Evolutionary conservation across 2,888 invertebrate species (phyloP).

Genomic region (Ophioninae sp.): DNA sequence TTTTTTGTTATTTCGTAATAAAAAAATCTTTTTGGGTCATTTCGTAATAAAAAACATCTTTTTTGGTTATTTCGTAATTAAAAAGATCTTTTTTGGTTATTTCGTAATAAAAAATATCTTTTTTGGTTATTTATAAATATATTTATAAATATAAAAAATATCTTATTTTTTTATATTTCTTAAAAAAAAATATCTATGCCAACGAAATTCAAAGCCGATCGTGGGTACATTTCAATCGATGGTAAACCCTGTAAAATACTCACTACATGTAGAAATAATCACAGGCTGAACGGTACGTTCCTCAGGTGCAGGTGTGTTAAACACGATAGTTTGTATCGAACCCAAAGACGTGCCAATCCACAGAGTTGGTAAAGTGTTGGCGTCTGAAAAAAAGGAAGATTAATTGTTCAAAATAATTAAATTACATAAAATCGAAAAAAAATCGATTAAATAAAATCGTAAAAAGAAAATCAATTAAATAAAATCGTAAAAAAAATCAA

Average conservation of each 20-base stretch:
- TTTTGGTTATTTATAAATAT: too few species aligned
- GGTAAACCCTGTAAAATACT: slow-evolving; percentile 69
- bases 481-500: too few species aligned
- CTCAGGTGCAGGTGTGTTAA: slow-evolving; percentile 89
- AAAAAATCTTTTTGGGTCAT: too few species aligned
- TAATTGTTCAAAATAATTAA: not conserved
- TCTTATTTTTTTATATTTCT: too few species aligned
- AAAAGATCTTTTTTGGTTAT: too few species aligned
- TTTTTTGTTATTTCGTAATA: too few species aligned
- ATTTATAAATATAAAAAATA: too few species aligned
- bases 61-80: too few species aligned
- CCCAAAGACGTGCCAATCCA: slow-evolving; percentile 99
- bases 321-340: slow-evolving; percentile 95
- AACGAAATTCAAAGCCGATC: not conserved
- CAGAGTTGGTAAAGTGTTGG: slow-evolving; percentile 92
- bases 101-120: not conserved
- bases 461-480: too few species aligned
- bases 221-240: not conserved
- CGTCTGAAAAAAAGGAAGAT: slow-evolving; percentile 84
- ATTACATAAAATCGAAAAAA: too few species aligned
- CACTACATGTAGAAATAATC: slow-evolving; percentile 93
- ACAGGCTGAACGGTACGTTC: slow-evolving; percentile 94
- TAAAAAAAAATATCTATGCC: not conserved
- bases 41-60: too few species aligned
- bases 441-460: too few species aligned